These are phyloP conservation scores for Stichopus horrens DNA, from an alignment of 53 echinoderm and acorn worm genomes.

Conservation along the genomic window DNA sequence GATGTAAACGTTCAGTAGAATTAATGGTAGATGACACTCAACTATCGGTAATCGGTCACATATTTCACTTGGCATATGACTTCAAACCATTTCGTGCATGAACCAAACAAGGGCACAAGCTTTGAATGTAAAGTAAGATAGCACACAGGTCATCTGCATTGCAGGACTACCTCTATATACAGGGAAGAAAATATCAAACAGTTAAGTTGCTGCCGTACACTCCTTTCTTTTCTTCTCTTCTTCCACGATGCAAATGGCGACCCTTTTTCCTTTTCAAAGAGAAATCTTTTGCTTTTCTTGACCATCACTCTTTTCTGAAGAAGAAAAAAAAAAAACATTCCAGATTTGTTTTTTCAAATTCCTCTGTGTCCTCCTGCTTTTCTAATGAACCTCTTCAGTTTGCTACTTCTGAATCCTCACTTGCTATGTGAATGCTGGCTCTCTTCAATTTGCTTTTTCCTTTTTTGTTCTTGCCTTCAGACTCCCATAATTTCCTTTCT, in stretches of 20 bases:
- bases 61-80: too few relatives aligned
- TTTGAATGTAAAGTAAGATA: too few relatives aligned
- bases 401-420: slow-evolving; percentile 6
- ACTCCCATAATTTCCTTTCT: too few relatives aligned
- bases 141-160: too few relatives aligned
- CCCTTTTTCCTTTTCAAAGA: not conserved
- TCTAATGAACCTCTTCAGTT: slow-evolving; percentile 2
- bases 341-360: not conserved
- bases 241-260: not conserved
- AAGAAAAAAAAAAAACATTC: not conserved
- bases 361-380: slow-evolving; percentile 19
- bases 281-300: not conserved
- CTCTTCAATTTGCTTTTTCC: slow-evolving; percentile 10
- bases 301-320: slow-evolving; percentile 39
- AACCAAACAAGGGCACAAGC: too few relatives aligned
- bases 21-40: too few relatives aligned
- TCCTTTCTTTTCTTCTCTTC: not conserved
- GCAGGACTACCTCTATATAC: too few relatives aligned
- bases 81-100: too few relatives aligned
- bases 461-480: not conserved
- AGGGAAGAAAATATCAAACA: too few relatives aligned
- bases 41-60: too few relatives aligned
- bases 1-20: too few relatives aligned
- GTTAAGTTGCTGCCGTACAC: not conserved
- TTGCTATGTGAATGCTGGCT: slow-evolving; percentile 1